Percentiles rank a stretch among this genome's conserved stretches.
phyloP scores from a whole-genome alignment of 2,888 invertebrate species.

The Clostera curtula region DNA sequence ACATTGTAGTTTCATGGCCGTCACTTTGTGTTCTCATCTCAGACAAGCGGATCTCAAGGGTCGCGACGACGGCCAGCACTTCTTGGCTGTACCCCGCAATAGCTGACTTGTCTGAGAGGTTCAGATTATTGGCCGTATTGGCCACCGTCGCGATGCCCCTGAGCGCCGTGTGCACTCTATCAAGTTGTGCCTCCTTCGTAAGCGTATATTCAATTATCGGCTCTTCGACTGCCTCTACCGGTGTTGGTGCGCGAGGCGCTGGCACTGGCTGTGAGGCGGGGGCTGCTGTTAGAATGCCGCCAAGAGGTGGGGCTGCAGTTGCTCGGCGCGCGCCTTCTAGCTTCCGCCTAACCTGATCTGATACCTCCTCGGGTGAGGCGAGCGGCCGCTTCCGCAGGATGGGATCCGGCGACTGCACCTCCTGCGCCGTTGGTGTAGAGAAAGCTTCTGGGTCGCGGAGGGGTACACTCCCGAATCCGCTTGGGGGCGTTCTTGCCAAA shows the following conservation, averaged over 20 bases:
- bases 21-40: not conserved
- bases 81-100: not conserved
- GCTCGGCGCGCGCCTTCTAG: too few species aligned
- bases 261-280: not conserved
- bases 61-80: not conserved
- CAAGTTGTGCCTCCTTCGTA: not conserved
- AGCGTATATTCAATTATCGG: not conserved
- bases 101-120: not conserved
- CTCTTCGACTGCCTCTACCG: not conserved
- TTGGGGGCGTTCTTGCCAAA: too few species aligned
- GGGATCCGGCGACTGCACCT: too few species aligned
- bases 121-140: not conserved
- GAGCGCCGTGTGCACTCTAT: not conserved
- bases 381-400: too few species aligned
- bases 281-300: too few species aligned
- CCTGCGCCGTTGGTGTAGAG: too few species aligned
- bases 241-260: not conserved
- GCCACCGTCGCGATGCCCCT: not conserved
- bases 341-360: too few species aligned
- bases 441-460: too few species aligned
- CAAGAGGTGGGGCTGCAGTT: too few species aligned
- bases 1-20: not conserved
- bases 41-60: not conserved
- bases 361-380: too few species aligned
- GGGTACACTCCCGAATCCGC: too few species aligned